These are phyloP conservation scores for Pseudomyrmex cubaensis DNA, from an alignment of 1,140 invertebrate species.

Conservation along the genomic window DNA sequence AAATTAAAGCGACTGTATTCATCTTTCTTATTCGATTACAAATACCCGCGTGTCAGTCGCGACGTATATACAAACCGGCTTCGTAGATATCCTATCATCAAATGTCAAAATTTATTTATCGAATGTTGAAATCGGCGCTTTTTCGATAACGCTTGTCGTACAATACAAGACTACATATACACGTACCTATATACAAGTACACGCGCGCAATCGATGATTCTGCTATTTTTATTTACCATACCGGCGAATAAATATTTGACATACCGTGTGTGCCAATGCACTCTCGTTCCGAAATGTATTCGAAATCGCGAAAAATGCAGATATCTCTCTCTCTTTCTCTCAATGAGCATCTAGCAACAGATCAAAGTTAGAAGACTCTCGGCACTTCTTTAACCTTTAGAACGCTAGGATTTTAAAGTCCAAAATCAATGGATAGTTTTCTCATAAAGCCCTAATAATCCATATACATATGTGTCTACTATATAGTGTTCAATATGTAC, in stretches of 20 bases:
- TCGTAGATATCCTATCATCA: not conserved
- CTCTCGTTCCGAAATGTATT: not conserved
- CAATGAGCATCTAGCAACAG: no score
- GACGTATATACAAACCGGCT: not conserved
- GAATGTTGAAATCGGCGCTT: not conserved
- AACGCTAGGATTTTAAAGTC: no score
- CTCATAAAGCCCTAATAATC: no score
- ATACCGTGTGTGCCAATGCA: not conserved
- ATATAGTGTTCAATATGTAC: no score
- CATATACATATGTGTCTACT: no score
- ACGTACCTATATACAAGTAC: constrained; percentile 6
- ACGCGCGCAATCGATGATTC: not conserved
- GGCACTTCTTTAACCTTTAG: no score
- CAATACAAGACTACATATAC: not conserved
- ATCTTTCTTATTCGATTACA: not conserved
- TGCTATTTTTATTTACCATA: constrained; percentile 22
- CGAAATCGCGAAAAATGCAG: not conserved
- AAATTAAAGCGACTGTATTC: no score
- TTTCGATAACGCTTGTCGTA: constrained; percentile 26
- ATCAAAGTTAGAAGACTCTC: no score
- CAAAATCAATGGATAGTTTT: no score
- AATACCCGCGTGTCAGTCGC: not conserved
- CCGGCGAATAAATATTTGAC: constrained; percentile 29
- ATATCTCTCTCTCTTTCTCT: not conserved
- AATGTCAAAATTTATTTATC: constrained; percentile 40